Evolutionary conservation across 2,113 vertebrate species (phyloP), one percentile per base, ranked within the genome.

Genomic region (Mus spicilegus): DNA sequence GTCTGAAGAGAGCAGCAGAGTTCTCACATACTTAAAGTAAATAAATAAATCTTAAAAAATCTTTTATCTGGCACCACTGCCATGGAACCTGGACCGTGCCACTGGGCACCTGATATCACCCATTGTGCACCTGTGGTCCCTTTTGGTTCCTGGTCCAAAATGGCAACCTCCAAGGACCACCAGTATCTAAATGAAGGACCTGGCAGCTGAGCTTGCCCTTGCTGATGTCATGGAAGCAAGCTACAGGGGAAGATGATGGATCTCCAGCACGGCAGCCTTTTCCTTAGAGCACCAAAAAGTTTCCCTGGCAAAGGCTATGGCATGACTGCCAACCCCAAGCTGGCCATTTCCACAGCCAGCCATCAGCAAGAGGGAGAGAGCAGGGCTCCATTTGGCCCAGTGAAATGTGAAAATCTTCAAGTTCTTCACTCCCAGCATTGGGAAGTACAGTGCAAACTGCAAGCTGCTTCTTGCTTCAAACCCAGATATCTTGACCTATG

Each of bases 221-320:
- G 80, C 61, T 24, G 99, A 99, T 7, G 98, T 98, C 67, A 96
- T 98, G 77, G 99, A 99, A 96, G 98, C 93, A 98, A 97, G 46
- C 98, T 99, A 91, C 98, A 98, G 87, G 99, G 99, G 4, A 99
- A 99, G 93, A 98, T 98, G 96, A 97, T 99, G 99, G 99, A 99
- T 94, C 98, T 99, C 76, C 99, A 99, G 92, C 99, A 99, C 1
- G 99, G 99, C 91, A 99, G 98, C 88, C 97, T 98, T 46, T 99
- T 99, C 97, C 97, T 98, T 30, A 99, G 98, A 97, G 99, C 99
- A 19, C 98, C 98, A 16, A 98, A 97, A 87, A 98, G 99, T 2
- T 97, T 98, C 0, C 98, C 98, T 2, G 98, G 99, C 97, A 99
- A 98, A 97, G 99, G 99, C 98, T 95, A 82, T 24, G 0, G 0